Base-by-base conservation (phyloP, 1,140 invertebrate genomes). In the Bilobella aurantiaca region DNA sequence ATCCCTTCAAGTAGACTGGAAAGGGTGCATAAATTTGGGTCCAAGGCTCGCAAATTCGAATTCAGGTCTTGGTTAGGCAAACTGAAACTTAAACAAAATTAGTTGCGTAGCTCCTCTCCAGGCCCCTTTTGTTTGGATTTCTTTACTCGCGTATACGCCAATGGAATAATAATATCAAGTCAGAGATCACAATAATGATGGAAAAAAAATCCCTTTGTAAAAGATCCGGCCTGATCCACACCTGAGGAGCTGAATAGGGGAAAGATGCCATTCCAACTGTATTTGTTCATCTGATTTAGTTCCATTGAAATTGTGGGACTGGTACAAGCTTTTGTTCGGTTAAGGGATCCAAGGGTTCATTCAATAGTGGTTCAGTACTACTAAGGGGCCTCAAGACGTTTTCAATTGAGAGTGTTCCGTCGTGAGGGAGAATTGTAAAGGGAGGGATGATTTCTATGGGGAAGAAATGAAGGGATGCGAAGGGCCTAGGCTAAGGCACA, bases 401-500 rank as follows among this genome's bases (percentile, higher is more conserved):
- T 12, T 42, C 8, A 42, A 42, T 42, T 42, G 34, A 42, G 34
- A 42, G 8, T 18, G 8, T 42, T 42, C 18, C 18, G 18, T 42
- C 18, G 8, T 42, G 18, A 12, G 18, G 8, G 18, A 42, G 8
- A 42, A 42, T 12, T 42, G 18, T 18, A 42, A 42, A 18, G 8
- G 8, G 34, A 42, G 8, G 34, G 34, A 42, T 12, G 8, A 18
- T 18, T 18, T 18, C 34, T 18, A 8, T 42, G 8, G 34, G 18
- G 34, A 18, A 42, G 18, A 42, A 12, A 18, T 42, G 8, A 42
- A 42, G 8, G 8, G 34, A 18, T 8, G 8, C 8, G 34, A 42
- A 18, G 34, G 34, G 18, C 18, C 34, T 12, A 42, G 34, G 34
- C 8, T 5, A 53, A 53, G 67, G 58, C 67, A 68, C 67, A 68